Evolutionary conservation across 1,140 invertebrate genomes (phyloP).

Genomic region (Zaprionus gabonicus): DNA sequence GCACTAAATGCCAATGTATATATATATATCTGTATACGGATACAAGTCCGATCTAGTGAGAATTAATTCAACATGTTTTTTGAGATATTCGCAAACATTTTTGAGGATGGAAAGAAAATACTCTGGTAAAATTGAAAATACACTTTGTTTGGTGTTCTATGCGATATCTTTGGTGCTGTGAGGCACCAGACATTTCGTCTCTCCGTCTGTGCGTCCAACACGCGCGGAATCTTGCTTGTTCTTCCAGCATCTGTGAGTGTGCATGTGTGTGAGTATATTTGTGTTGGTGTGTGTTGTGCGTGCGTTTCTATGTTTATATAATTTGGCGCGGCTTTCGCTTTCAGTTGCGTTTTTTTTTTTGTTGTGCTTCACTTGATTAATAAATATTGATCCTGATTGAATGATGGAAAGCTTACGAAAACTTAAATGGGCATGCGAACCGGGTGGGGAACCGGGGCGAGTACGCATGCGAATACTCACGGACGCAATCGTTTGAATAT

Average conservation of each 20-base stretch:
- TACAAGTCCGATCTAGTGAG: neutral
- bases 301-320: constrained; percentile 37
- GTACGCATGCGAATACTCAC: neutral
- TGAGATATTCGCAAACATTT: too few relatives aligned
- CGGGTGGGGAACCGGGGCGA: neutral
- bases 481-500: constrained; percentile 43
- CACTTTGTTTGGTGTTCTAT: too few relatives aligned
- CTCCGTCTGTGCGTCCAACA: constrained; percentile 57
- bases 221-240: constrained; percentile 67
- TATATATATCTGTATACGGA: constrained; percentile 15
- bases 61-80: too few relatives aligned
- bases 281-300: constrained; percentile 24
- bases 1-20: constrained; percentile 52
- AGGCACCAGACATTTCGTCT: constrained; percentile 19
- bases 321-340: constrained; percentile 39
- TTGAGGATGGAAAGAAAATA: too few relatives aligned
- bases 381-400: constrained; percentile 82
- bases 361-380: constrained; percentile 64
- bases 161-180: too few relatives aligned
- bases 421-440: constrained; percentile 45
- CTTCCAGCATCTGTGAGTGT: constrained; percentile 12
- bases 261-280: constrained; percentile 16
- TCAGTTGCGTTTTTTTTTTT: constrained; percentile 19
- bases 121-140: too few relatives aligned
- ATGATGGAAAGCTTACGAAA: constrained; percentile 77